Evolutionary conservation across 2,888 invertebrate genomes (phyloP), one percentile per base, ranked within the genome.

Genomic region (Leptinotarsa peninsularis): DNA sequence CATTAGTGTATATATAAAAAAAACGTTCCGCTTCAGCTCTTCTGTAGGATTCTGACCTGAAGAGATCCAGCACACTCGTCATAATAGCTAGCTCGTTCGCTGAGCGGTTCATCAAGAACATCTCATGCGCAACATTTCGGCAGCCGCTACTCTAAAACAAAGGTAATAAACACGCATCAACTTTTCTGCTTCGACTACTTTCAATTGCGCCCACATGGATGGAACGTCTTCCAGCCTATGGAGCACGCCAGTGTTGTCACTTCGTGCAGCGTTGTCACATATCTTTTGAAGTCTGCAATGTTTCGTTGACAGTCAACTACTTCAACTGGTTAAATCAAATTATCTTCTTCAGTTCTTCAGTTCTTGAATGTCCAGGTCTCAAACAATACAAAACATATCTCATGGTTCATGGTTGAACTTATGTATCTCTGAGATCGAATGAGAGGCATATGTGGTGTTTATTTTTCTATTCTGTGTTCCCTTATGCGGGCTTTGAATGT

Each of bases 161-260:
- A 73, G 72, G 76, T 76, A 76, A 76, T 76, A 73, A 76, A 73
- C 76, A 73, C 70, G 76, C 67, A 70, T 60, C 52, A 66, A 73
- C 70, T 76, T 76, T 76, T 73, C 69, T 70, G 73, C 76, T 73
- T 66, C 68, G 71, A 58, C 17, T 67, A 58, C 21, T 71, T 70
- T 76, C 70, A 76, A 76, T 76, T 58, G 73, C 23, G 43, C 60
- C 70, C 18, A 52, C 68, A 56, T 43, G 73, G 27, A 66, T 43
- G 54, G 43, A 69, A 71, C 71, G 54, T 43, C 63, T 63, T 63
- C 14, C 17, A 33, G 63, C 33, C 33, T 43, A 63, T 43, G 33
- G 33, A 52, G 23, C 49, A 23, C 49, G 54, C 33, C 27, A 18
- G 50, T 49, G 23, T 23, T 63, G 17, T 63, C 43, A 10, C 27